A percentile compares a stretch with the other conserved stretches of the same genome.
Conservation (phyloP, 1,140 invertebrate species). For the Eupristina koningsbergeri region DNA sequence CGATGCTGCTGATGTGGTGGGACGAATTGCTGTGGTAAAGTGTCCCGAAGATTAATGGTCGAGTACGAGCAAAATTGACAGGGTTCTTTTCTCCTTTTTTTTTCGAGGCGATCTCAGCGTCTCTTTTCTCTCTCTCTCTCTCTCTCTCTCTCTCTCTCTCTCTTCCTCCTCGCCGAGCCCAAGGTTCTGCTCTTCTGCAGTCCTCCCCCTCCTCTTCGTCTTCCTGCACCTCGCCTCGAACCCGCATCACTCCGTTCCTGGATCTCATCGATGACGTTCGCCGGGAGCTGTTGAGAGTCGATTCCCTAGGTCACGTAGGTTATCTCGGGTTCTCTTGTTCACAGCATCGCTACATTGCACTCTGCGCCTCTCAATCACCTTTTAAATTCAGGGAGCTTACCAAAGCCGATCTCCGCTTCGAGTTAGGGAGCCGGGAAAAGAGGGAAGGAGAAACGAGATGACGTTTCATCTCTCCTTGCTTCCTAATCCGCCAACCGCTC, state of each 20-base stretch:
- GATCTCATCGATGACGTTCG: conserved; percentile 36
- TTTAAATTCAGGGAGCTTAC: conserved; percentile 18
- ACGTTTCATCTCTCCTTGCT: not conserved
- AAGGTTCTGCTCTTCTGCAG: not conserved
- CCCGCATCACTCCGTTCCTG: conserved; percentile 29
- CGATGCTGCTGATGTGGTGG: too few species aligned
- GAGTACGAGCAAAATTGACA: not conserved
- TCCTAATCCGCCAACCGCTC: not conserved
- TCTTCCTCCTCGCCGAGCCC: not conserved
- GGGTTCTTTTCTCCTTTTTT: not conserved
- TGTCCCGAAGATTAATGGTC: conserved; percentile 30
- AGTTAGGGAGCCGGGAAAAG: conserved; percentile 30
- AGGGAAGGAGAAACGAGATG: conserved; percentile 24
- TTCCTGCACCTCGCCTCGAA: not conserved
- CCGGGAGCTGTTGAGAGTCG: conserved; percentile 15
- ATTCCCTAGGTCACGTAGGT: conserved; percentile 63
- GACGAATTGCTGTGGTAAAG: not conserved
- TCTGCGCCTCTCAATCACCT: not conserved
- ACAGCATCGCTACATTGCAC: conserved; percentile 56
- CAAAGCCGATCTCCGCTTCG: not conserved
- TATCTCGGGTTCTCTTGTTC: conserved; percentile 53
- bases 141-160: too few species aligned
- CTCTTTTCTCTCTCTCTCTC: not conserved
- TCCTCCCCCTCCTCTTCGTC: too few species aligned
- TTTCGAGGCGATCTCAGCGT: too few species aligned